These are phyloP conservation scores for Cantharis flavilabris DNA, from an alignment of 2,888 invertebrate genomes.

Conservation along the genomic window DNA sequence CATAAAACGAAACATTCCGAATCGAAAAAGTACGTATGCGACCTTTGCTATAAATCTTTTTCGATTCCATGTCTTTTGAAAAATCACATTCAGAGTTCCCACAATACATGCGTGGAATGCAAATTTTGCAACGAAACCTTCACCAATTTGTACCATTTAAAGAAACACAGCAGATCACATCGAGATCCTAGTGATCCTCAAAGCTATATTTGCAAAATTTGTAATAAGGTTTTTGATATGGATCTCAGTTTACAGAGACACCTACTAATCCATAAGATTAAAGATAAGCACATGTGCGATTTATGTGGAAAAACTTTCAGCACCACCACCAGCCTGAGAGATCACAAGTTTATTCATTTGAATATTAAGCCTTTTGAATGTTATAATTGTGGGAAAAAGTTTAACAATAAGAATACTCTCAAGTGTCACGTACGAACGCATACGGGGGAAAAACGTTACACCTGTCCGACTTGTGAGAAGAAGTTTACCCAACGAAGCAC, in stretches of 20 bases:
- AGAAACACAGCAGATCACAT: background rate
- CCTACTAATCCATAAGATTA: background rate
- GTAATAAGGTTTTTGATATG: slow-evolving; percentile 40
- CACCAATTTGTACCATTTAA: background rate
- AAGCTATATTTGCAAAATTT: slow-evolving; percentile 40
- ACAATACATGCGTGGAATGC: background rate
- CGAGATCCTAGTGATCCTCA: background rate
- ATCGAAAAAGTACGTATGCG: slow-evolving; percentile 1
- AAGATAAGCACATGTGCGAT: slow-evolving; percentile 39
- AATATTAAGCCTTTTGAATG: slow-evolving; percentile 9
- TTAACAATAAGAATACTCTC: slow-evolving; percentile 51
- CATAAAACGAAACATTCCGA: slow-evolving; percentile 28
- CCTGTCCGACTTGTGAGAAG: slow-evolving; percentile 61
- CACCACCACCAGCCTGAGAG: slow-evolving; percentile 24
- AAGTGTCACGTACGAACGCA: slow-evolving; percentile 60
- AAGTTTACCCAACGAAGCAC: slow-evolving; percentile 60
- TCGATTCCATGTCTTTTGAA: background rate
- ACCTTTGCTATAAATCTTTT: background rate
- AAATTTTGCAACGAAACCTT: background rate
- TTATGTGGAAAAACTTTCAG: slow-evolving; percentile 51
- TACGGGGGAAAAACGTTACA: slow-evolving; percentile 58
- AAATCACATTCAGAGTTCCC: background rate
- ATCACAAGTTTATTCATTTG: slow-evolving; percentile 38
- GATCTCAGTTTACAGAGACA: background rate
- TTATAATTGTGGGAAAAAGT: slow-evolving; percentile 42